phyloP scores from a whole-genome alignment of 2,113 vertebrate species.

The Fregetta grallaria region DNA sequence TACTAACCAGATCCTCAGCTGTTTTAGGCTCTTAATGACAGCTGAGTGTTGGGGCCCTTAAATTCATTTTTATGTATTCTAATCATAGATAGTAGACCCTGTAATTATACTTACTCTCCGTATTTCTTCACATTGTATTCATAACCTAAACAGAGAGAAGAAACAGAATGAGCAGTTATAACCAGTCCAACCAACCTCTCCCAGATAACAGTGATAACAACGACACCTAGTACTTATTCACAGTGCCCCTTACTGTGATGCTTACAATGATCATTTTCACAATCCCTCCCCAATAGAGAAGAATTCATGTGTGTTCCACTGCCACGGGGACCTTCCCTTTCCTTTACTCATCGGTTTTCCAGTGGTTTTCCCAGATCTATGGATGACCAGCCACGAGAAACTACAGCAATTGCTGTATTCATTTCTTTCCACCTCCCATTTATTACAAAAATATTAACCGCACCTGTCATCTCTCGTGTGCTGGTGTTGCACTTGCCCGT shows the following conservation, averaged over 20 bases:
- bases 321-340: neutral
- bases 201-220: neutral
- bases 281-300: neutral
- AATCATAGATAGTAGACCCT: neutral
- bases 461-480: neutral
- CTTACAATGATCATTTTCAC: neutral
- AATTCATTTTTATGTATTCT: neutral
- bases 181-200: neutral
- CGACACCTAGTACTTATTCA: neutral
- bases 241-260: neutral
- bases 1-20: neutral
- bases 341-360: neutral
- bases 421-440: neutral
- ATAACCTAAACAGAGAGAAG: constrained; percentile 34
- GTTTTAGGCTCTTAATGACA: neutral
- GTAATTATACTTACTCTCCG: constrained; percentile 46
- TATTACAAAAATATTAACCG: no score
- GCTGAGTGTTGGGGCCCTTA: neutral
- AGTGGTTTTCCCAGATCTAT: neutral
- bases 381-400: neutral
- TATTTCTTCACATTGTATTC: constrained; percentile 68
- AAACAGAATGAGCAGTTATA: neutral
- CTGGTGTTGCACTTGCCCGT: neutral
- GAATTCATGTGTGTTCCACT: neutral
- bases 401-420: neutral